These are phyloP conservation scores for Akabosia matsudoensis DNA, from an alignment of 1,140 invertebrate genomes.

Conservation along the genomic window DNA sequence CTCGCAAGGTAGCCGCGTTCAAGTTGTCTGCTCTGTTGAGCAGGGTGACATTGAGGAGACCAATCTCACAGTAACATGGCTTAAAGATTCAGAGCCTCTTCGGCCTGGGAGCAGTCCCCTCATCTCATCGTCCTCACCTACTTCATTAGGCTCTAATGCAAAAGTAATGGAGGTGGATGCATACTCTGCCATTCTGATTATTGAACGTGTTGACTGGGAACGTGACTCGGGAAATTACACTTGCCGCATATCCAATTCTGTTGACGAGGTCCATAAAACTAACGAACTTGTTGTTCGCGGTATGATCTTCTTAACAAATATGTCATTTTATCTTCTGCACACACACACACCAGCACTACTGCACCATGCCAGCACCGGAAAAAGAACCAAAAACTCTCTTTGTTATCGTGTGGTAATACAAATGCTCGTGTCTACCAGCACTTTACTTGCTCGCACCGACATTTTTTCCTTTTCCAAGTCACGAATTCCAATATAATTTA, in stretches of 20 bases:
- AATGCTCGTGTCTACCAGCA: too few relatives aligned
- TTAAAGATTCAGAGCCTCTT: conserved; percentile 56
- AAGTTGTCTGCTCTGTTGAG: conserved; percentile 65
- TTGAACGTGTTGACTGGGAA: conserved; percentile 43
- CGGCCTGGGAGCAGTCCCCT: too few relatives aligned
- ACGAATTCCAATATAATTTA: not conserved
- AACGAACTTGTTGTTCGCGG: conserved; percentile 62
- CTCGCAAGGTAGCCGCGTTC: conserved; percentile 56
- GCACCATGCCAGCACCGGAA: not conserved
- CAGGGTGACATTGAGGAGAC: conserved; percentile 57
- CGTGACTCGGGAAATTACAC: conserved; percentile 52
- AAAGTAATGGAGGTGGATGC: conserved; percentile 51
- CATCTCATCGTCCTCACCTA: not conserved
- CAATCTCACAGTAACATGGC: conserved; percentile 59
- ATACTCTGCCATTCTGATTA: conserved; percentile 59
- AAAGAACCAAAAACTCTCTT: too few relatives aligned
- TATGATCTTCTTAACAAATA: too few relatives aligned
- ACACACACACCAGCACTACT: too few relatives aligned
- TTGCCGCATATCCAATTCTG: conserved; percentile 53
- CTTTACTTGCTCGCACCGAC: too few relatives aligned
- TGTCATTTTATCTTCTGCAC: too few relatives aligned
- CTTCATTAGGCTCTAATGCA: conserved; percentile 28
- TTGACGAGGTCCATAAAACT: conserved; percentile 60
- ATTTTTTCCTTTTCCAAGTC: too few relatives aligned
- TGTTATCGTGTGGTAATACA: too few relatives aligned